Conservation (phyloP, 1,140 invertebrate genomes). For the Plutomurus gul region DNA sequence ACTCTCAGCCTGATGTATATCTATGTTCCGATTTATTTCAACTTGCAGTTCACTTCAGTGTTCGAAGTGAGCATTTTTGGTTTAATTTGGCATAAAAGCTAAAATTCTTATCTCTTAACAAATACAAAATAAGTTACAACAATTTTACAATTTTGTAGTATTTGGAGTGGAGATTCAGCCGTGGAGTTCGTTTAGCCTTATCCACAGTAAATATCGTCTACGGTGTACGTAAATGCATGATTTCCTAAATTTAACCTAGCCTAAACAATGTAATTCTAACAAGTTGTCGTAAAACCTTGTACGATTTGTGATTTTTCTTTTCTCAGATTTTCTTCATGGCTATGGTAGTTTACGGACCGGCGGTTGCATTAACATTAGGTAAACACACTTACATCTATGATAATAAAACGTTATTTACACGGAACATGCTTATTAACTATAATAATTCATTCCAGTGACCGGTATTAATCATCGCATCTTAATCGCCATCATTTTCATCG, state of each 20-base stretch:
- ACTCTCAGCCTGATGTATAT: conserved; percentile 65
- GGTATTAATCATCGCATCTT: conserved; percentile 47
- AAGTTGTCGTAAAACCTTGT: background rate
- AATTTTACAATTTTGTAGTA: too few species aligned
- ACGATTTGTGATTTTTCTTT: background rate
- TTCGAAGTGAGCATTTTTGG: conserved; percentile 73
- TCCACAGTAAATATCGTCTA: conserved; percentile 45
- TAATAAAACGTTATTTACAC: background rate
- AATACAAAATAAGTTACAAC: too few species aligned
- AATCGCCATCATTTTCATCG: conserved; percentile 44
- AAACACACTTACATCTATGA: background rate
- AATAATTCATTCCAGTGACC: conserved; percentile 32
- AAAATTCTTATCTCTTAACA: too few species aligned
- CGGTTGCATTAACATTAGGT: background rate
- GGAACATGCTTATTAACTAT: background rate
- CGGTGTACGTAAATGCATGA: conserved; percentile 30
- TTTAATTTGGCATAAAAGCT: too few species aligned
- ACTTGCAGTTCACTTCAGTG: conserved; percentile 80
- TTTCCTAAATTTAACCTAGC: too few species aligned
- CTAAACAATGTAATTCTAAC: background rate
- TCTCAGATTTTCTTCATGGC: conserved; percentile 55
- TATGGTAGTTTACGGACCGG: conserved; percentile 58
- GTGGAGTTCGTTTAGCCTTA: conserved; percentile 16
- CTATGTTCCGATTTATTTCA: conserved; percentile 89
- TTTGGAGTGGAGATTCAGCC: conserved; percentile 74